A percentile compares a stretch with the other conserved stretches of the same genome.
Conservation (phyloP, 2,113 vertebrate species). For the Thamnaconus septentrionalis region DNA sequence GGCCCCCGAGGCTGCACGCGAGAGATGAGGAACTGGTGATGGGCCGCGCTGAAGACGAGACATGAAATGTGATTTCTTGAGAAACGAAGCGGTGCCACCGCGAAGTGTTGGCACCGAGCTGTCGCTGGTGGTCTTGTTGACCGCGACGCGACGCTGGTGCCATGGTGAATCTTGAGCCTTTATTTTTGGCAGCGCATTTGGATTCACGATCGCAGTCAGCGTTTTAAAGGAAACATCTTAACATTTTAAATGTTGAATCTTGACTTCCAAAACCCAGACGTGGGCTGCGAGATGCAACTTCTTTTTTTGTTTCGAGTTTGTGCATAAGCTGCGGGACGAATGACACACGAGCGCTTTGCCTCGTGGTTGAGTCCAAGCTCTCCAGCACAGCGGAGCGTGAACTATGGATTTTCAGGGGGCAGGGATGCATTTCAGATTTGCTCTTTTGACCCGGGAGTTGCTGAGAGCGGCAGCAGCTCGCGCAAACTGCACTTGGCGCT, state of each 20-base stretch:
- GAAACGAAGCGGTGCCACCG: conserved; percentile 23
- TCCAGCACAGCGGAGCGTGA: conserved; percentile 13
- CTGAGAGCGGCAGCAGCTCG: neutral
- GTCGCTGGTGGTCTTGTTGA: too few relatives aligned
- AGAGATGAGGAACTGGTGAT: conserved; percentile 52
- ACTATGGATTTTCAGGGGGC: conserved; percentile 39
- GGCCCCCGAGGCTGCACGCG: conserved; percentile 19
- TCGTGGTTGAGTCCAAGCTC: conserved; percentile 5
- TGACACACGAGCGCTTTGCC: conserved; percentile 8
- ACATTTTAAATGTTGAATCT: too few relatives aligned
- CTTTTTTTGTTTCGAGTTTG: conserved; percentile 14
- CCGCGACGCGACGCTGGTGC: too few relatives aligned
- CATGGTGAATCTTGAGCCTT: too few relatives aligned
- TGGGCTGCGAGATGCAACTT: too few relatives aligned
- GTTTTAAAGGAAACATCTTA: too few relatives aligned
- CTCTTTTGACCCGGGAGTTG: conserved; percentile 25
- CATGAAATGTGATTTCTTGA: conserved; percentile 49
- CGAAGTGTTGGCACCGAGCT: too few relatives aligned
- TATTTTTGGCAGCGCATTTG: too few relatives aligned
- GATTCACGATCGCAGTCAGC: too few relatives aligned
- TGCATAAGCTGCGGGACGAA: conserved; percentile 10
- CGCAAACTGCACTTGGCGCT: conserved; percentile 3
- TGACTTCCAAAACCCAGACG: too few relatives aligned
- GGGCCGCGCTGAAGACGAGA: conserved; percentile 21
- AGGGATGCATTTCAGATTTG: conserved; percentile 2